Evolutionary conservation across 2,113 vertebrate species (phyloP).

Genomic region (Xenopus laevis): DNA sequence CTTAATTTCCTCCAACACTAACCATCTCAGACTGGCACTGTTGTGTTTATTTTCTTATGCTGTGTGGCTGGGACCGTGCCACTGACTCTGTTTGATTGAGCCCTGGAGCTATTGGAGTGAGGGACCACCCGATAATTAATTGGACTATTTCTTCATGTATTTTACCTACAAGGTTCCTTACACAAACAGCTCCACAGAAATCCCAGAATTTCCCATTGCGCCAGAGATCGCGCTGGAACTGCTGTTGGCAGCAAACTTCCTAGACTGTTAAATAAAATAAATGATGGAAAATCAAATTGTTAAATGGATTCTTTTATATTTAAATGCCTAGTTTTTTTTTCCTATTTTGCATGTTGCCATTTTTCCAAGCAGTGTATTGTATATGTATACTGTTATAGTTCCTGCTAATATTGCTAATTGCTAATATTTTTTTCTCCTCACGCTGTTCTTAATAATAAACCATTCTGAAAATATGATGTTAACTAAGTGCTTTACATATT

Average conservation of each 20-base stretch:
- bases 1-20: too few relatives aligned
- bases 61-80: too few relatives aligned
- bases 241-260: slow-evolving; percentile 98
- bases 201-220: slow-evolving; percentile 96
- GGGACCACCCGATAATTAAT: too few relatives aligned
- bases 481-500: too few relatives aligned
- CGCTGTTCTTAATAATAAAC: slow-evolving; percentile 66
- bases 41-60: too few relatives aligned
- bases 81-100: too few relatives aligned
- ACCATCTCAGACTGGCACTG: too few relatives aligned
- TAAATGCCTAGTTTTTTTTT: slow-evolving; percentile 66
- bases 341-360: slow-evolving; percentile 23
- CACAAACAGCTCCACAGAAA: slow-evolving; percentile 98
- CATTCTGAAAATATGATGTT: slow-evolving; percentile 6
- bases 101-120: too few relatives aligned
- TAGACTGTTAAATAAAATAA: slow-evolving; percentile 97
- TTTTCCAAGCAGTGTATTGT: slow-evolving; percentile 57
- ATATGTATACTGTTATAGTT: slow-evolving; percentile 53
- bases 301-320: slow-evolving; percentile 67
- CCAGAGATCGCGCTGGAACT: slow-evolving; percentile 98
- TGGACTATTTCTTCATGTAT: too few relatives aligned
- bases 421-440: slow-evolving; percentile 65
- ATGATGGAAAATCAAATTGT: slow-evolving; percentile 64
- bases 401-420: too few relatives aligned
- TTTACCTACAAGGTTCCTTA: slow-evolving; percentile 99